Base-by-base conservation (phyloP, 2,113 vertebrate species). In the Anarhynchus alexandrinus region DNA sequence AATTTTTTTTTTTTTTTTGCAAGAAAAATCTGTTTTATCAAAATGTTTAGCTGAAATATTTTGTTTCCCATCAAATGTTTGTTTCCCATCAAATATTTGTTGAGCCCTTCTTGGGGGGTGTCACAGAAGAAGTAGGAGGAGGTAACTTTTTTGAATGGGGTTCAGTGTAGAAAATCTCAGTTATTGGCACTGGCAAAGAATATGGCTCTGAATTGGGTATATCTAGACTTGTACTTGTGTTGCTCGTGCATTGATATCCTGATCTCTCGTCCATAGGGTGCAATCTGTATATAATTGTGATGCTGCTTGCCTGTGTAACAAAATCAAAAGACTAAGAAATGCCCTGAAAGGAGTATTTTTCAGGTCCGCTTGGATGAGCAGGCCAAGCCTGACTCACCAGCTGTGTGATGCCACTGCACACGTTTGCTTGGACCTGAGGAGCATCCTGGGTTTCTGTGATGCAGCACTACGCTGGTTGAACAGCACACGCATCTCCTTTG, bases 401-500 rank as follows among this genome's bases (percentile, higher is more conserved):
- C 51, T n/a, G 4, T 30, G 16, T 47, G 86, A 11, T 26, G 17
- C 43, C 34, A 12, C 66, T 32, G 49, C 23, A 36, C 13, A 13
- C 0, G 0, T 38, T 40, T 36, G 6, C 36, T 57, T 43, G 30
- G 76, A 86, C 19, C 45, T 10, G 66, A 72, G 57, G 12, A 72
- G 34, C 34, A 72, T 38, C 62, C 47, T 27, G n/a, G 18, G 3
- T 62, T 55, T 38, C 57, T 59, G 52, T 8, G 57, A 29, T 30
- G 42, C 65, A 49, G 38, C 36, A 3, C n/a, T 29, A 34, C 12
- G 30, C 79, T 45, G 22, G 2, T 1, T 3, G 30, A 72, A 6
- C 36, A 34, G 51, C n/a, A 21, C 2, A 0, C 0, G 12, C 9
- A 5, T 5, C 22, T 61, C 30, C 11, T 27, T 34, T 17, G 7